phyloP scores from a whole-genome alignment of 2,113 vertebrate species.

The Gnathonemus longibarbis region DNA sequence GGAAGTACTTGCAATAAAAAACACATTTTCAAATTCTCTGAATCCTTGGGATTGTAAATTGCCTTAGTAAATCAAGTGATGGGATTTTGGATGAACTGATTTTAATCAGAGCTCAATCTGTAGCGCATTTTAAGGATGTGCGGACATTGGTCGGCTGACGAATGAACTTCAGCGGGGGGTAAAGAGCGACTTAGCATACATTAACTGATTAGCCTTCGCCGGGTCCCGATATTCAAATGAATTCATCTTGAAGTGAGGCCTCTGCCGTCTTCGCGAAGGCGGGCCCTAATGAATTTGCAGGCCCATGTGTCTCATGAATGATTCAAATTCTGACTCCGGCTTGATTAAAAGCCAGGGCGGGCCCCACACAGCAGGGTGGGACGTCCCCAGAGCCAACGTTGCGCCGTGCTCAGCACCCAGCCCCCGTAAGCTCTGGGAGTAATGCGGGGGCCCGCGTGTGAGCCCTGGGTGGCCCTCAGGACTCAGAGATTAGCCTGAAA shows the following conservation, averaged over 20 bases:
- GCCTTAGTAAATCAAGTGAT: background rate
- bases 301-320: constrained; percentile 5
- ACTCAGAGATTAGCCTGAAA: background rate
- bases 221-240: constrained; percentile 10
- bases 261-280: background rate
- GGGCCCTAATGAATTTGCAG: constrained; percentile 3
- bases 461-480: background rate
- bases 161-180: constrained; percentile 16
- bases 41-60: constrained; percentile 2
- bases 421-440: background rate
- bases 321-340: background rate
- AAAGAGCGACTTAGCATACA: constrained; percentile 18
- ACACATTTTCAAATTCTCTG: background rate
- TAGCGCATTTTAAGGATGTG: background rate
- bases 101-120: constrained; percentile 13
- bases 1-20: background rate
- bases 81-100: background rate
- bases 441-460: background rate
- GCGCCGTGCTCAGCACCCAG: background rate
- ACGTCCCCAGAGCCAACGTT: background rate
- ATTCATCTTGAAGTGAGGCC: constrained; percentile 9
- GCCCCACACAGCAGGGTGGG: background rate
- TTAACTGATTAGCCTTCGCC: constrained; percentile 14
- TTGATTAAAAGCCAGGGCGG: constrained; percentile 13
- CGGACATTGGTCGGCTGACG: constrained; percentile 11